Percentiles rank a stretch among this genome's conserved stretches.
phyloP scores from a whole-genome alignment of 2,113 vertebrate genomes.

The Plectropomus leopardus region DNA sequence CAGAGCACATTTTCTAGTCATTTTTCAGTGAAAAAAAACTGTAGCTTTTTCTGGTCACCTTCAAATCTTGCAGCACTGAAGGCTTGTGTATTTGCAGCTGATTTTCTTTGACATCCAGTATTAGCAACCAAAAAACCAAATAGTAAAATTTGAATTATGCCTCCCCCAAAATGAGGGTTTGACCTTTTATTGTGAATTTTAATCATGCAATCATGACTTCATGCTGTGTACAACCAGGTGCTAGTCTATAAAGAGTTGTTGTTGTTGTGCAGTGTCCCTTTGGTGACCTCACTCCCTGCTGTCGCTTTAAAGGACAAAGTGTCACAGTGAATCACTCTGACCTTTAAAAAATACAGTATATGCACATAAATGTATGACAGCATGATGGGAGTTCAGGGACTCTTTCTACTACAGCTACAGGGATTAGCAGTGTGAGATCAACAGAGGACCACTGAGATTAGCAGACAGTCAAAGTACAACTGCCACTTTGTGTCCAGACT shows the following conservation, averaged over 20 bases:
- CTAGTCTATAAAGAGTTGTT: not conserved
- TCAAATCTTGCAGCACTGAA: not conserved
- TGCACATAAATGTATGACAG: not conserved
- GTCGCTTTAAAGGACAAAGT: constrained; percentile 40
- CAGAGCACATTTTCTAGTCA: not conserved
- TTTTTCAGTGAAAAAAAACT: not conserved
- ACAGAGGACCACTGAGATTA: constrained; percentile 30
- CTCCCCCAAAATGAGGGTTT: not conserved
- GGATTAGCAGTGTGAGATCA: constrained; percentile 29
- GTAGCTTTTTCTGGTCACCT: not conserved
- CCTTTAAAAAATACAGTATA: constrained; percentile 21
- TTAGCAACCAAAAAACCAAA: not conserved
- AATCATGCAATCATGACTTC: not conserved
- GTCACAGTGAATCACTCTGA: constrained; percentile 26
- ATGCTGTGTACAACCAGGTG: not conserved
- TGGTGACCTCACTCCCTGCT: constrained; percentile 1
- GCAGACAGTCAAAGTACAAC: not conserved
- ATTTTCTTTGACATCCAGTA: not conserved
- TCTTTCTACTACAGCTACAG: constrained; percentile 13
- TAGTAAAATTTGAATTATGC: not conserved
- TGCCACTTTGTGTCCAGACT: not conserved
- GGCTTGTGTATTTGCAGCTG: not conserved
- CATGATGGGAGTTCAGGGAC: not conserved
- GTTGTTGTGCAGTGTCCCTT: not conserved
- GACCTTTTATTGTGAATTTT: not conserved